These are phyloP conservation scores for Malurus splendens DNA, from an alignment of 2,797 vertebrate species.

Conservation along the genomic window DNA sequence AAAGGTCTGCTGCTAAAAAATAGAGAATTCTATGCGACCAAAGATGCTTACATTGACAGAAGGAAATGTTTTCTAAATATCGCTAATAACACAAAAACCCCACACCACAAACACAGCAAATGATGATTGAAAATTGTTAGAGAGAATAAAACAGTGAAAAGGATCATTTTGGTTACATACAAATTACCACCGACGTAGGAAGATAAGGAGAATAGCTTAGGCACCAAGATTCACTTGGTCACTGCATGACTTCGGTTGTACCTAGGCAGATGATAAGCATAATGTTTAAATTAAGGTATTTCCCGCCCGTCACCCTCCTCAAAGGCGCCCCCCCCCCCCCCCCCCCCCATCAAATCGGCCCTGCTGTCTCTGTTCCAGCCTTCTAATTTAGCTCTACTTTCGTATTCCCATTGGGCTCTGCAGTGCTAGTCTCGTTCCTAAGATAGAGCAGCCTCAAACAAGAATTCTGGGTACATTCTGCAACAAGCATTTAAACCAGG, in stretches of 20 bases:
- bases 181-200: neutral
- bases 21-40: accelerated
- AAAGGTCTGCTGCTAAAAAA: neutral
- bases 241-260: neutral
- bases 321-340: no score
- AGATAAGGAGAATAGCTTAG: neutral
- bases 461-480: neutral
- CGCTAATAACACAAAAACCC: neutral
- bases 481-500: neutral
- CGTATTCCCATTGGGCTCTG: neutral
- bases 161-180: neutral
- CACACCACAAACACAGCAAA: neutral
- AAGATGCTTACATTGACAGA: neutral
- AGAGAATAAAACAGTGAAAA: neutral
- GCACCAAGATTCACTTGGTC: neutral
- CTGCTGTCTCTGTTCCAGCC: neutral
- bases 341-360: neutral
- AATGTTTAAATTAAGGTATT: neutral
- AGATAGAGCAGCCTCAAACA: neutral
- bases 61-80: neutral
- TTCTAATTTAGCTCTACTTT: slow-evolving; percentile 6
- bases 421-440: neutral
- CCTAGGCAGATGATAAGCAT: neutral
- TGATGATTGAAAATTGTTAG: neutral
- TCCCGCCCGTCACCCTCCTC: no score